phyloP scores from a whole-genome alignment of 2,888 invertebrate genomes.

The Tupiocoris notatus region DNA sequence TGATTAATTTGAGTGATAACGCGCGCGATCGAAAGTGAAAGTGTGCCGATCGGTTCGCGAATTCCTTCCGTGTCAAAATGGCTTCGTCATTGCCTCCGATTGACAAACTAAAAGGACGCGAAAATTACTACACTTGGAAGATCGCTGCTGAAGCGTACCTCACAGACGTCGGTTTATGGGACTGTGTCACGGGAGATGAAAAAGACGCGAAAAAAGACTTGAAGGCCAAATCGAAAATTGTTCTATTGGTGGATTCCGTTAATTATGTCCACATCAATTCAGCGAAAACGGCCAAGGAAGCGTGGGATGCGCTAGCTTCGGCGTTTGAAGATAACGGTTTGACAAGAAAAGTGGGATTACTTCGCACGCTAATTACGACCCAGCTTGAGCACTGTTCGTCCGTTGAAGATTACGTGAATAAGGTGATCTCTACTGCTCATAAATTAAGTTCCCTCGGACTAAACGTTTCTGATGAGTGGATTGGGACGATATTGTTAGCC shows the following conservation, averaged over 20 bases:
- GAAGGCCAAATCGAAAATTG: slow-evolving; percentile 14
- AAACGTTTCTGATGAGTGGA: slow-evolving; percentile 7
- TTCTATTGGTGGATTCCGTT: slow-evolving; percentile 1
- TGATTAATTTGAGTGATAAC: too few species aligned
- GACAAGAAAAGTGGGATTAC: neutral
- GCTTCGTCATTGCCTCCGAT: too few species aligned
- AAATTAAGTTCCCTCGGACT: neutral
- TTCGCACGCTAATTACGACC: neutral
- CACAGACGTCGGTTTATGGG: slow-evolving; percentile 27
- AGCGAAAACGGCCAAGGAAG: too few species aligned
- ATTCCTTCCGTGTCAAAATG: too few species aligned
- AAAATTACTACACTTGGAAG: slow-evolving; percentile 32
- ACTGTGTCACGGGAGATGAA: neutral
- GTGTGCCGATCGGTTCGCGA: too few species aligned
- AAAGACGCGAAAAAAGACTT: too few species aligned
- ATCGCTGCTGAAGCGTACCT: slow-evolving; percentile 16
- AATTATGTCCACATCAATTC: neutral
- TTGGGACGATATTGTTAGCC: slow-evolving; percentile 16
- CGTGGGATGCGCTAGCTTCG: slow-evolving; percentile 1
- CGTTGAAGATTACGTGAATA: neutral
- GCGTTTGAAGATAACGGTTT: slow-evolving; percentile 26
- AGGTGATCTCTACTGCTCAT: neutral
- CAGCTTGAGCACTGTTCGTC: neutral
- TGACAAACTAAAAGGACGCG: slow-evolving; percentile 29
- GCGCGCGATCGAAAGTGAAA: too few species aligned